Base-by-base conservation (phyloP, 2,113 vertebrate species). In the Gavialis gangeticus region DNA sequence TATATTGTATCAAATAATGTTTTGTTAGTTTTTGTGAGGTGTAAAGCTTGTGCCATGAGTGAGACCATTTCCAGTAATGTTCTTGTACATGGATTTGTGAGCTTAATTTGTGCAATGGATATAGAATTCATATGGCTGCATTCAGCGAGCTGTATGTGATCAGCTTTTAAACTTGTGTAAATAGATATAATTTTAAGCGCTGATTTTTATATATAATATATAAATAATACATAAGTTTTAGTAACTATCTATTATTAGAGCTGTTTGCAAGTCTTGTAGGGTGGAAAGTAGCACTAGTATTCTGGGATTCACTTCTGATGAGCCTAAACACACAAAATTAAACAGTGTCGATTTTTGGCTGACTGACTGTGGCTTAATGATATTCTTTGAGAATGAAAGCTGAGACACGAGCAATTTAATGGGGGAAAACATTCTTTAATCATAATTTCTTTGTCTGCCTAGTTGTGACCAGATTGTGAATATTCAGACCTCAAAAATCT, bases 11-110 rank as follows among this genome's bases (percentile, higher is more conserved):
- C 75, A 11, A 54, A 22, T 69, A 66, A 58, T 71, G 64, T 89
- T 86, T 93, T 34, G 69, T 86, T 92, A 21, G 69, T 89, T 90
- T 1, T 6, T 93, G 91, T 90, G 87, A 92, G 81, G 66, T 84
- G 81, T 92, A 92, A 82, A 88, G 73, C 67, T 82, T 84, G 81
- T 22, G 34, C 86, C 79, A 14, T n/a, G 17, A 75, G 6, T 24
- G 37, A 34, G 28, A 58, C 69, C 46, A 27, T n/a, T n/a, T 54
- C 69, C 13, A 82, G 46, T 46, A 46, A 1, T 88, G 81, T 79
- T 89, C 60, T 88, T 21, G 14, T 34, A 63, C 37, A 25, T 37
- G 37, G 21, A 73, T 25, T 83, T 81, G 10, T 34, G 34, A 81
- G 81, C 37, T 82, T 37, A 81, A 37, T 91, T 79, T 28, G n/a